Percentiles rank a stretch among this genome's conserved stretches.
Evolutionary conservation across 1,140 invertebrate genomes (phyloP).

Genomic region (Latrodectus geometricus): DNA sequence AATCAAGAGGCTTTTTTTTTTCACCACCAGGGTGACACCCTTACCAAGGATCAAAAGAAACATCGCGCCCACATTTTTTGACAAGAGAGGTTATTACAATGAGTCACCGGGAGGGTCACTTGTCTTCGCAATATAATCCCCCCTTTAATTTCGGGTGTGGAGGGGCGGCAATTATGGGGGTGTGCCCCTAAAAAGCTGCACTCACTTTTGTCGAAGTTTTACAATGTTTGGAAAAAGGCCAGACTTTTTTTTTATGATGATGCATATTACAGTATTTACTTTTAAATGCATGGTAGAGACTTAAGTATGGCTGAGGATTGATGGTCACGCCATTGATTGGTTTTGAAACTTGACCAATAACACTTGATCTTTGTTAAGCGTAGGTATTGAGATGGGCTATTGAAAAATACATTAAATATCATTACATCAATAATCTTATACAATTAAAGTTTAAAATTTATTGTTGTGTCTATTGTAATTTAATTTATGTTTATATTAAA

Average conservation of each 20-base stretch:
- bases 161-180: conserved; percentile 43
- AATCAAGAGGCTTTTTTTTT: conserved; percentile 29
- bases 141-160: conserved; percentile 6
- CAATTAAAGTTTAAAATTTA: too few relatives aligned
- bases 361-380: too few relatives aligned
- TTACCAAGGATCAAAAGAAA: conserved; percentile 26
- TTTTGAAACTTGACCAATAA: too few relatives aligned
- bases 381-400: too few relatives aligned
- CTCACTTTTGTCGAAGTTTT: conserved; percentile 50
- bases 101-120: conserved; percentile 21
- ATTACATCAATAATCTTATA: too few relatives aligned
- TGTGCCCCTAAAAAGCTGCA: conserved; percentile 48
- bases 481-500: too few relatives aligned
- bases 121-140: conserved; percentile 17
- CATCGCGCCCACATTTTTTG: conserved; percentile 14
- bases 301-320: too few relatives aligned
- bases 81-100: conserved; percentile 17
- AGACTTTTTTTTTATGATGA: conserved; percentile 9
- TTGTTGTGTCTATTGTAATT: too few relatives aligned
- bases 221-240: conserved; percentile 39
- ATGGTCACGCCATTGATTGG: too few relatives aligned
- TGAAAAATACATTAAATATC: too few relatives aligned
- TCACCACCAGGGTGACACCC: neutral
- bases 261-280: too few relatives aligned
- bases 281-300: too few relatives aligned